phyloP scores from a whole-genome alignment of 2,888 invertebrate species.

The Nomada goodeniana region DNA sequence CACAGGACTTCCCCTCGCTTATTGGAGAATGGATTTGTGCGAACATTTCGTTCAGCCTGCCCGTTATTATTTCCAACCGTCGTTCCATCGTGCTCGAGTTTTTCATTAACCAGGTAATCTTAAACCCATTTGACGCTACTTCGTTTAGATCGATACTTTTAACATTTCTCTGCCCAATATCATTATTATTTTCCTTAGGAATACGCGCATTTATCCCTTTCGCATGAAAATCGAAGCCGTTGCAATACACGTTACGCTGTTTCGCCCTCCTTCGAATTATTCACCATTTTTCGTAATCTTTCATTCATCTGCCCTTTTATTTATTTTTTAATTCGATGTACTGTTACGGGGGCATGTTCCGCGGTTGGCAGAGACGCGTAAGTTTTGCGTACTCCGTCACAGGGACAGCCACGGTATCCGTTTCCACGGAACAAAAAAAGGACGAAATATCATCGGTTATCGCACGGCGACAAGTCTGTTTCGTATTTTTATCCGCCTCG shows the following conservation, averaged over 20 bases:
- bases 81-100: not conserved
- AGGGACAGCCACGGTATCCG: not conserved
- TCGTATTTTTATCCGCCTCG: constrained; percentile 14
- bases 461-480: constrained; percentile 9
- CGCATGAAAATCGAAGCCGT: too few relatives aligned
- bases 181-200: not conserved
- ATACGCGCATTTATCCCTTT: too few relatives aligned
- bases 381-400: not conserved
- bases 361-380: not conserved
- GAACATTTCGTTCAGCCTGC: not conserved
- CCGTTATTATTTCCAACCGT: not conserved
- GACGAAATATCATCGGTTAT: constrained; percentile 13
- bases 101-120: constrained; percentile 4
- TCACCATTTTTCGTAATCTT: too few relatives aligned
- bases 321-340: not conserved
- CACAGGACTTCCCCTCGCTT: not conserved
- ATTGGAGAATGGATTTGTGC: constrained; percentile 9
- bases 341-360: not conserved
- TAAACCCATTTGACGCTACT: not conserved
- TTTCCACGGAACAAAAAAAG: not conserved
- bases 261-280: too few relatives aligned
- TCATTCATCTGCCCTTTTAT: not conserved
- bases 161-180: not conserved
- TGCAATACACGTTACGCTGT: too few relatives aligned
- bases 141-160: constrained; percentile 5